Percentiles rank a stretch among this genome's conserved stretches.
These are phyloP conservation scores for Mus spretus DNA, from an alignment of 2,797 vertebrate species.

Conservation along the genomic window DNA sequence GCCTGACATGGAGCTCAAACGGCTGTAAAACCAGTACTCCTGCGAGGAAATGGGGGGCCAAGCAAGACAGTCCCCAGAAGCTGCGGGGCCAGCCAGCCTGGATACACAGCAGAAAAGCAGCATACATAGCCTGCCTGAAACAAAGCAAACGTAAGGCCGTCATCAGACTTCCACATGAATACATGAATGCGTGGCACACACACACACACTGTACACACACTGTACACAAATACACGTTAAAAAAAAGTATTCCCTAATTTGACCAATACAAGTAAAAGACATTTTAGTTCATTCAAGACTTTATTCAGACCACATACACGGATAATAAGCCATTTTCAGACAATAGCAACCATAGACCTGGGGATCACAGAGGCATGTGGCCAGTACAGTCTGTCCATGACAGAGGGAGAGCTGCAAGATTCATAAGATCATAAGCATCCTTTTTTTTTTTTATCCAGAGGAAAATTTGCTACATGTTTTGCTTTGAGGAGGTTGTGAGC, in stretches of 20 bases:
- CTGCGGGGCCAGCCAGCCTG: not conserved
- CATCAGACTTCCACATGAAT: not conserved
- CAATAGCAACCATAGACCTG: not conserved
- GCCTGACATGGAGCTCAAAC: too few species aligned
- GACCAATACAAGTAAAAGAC: conserved; percentile 31
- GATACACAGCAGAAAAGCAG: not conserved
- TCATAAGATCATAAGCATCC: not conserved
- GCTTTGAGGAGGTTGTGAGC: not conserved
- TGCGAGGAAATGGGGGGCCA: not conserved
- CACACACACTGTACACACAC: not conserved
- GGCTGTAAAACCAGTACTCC: not conserved
- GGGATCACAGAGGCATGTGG: too few species aligned
- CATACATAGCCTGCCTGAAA: not conserved
- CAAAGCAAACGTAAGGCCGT: not conserved
- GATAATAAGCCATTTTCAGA: not conserved
- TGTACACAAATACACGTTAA: not conserved
- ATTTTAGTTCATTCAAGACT: conserved; percentile 57
- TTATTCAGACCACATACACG: not conserved
- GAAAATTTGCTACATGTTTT: conserved; percentile 45
- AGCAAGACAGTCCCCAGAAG: not conserved
- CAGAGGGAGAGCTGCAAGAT: not conserved
- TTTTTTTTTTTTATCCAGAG: conserved; percentile 47
- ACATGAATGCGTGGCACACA: too few species aligned
- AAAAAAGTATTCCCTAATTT: not conserved
- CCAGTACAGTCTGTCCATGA: not conserved